phyloP scores from a whole-genome alignment of 2,888 invertebrate species.

The Ypsolopha scabrella region DNA sequence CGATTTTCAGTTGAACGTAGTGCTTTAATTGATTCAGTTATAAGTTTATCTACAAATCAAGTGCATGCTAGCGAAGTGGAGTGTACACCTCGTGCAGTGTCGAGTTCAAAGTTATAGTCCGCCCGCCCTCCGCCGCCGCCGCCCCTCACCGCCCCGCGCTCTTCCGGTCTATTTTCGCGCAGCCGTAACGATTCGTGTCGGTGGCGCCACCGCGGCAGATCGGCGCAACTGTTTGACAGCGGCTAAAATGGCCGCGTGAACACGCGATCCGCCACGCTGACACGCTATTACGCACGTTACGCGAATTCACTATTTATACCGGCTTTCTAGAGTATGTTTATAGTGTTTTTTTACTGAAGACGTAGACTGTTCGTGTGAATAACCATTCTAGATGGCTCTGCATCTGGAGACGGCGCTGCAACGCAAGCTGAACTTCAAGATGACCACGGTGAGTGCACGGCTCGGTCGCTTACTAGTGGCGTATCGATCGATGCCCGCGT shows the following conservation, averaged over 20 bases:
- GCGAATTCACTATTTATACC: conserved; percentile 49
- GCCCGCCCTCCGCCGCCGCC: conserved; percentile 9
- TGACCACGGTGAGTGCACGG: conserved; percentile 66
- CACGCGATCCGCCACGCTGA: conserved; percentile 58
- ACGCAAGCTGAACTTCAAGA: conserved; percentile 66
- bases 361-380: conserved; percentile 26
- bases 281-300: conserved; percentile 45
- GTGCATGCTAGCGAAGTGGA: conserved; percentile 14
- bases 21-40: conserved; percentile 48
- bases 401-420: conserved; percentile 65
- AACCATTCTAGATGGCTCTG: conserved; percentile 43
- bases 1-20: conserved; percentile 19
- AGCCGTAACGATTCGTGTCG: conserved; percentile 51
- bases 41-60: conserved; percentile 61
- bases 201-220: conserved; percentile 40
- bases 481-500: conserved; percentile 59
- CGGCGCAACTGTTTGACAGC: conserved; percentile 43
- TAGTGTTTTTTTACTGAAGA: conserved; percentile 40
- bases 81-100: conserved; percentile 10
- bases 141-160: conserved; percentile 8
- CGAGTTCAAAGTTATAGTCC: conserved; percentile 4
- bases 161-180: conserved; percentile 44
- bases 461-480: conserved; percentile 23
- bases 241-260: conserved; percentile 65
- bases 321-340: conserved; percentile 44